Evolutionary conservation across 2,113 vertebrate genomes (phyloP).

Genomic region (Candoia aspera): DNA sequence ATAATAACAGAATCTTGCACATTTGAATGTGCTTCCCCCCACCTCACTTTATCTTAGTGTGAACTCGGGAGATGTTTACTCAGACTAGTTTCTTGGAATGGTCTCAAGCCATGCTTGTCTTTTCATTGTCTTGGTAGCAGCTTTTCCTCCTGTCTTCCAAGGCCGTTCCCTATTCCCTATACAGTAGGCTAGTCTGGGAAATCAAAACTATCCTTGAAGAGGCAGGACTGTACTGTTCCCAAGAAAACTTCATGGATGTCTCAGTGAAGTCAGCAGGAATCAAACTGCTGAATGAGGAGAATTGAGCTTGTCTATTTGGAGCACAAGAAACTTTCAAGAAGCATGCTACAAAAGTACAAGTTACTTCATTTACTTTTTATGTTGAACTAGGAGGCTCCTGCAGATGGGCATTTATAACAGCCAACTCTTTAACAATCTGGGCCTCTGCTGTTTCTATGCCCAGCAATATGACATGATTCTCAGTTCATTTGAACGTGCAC

Average conservation of each 20-base stretch:
- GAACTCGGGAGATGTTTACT: background rate
- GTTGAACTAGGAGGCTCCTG: constrained; percentile 84
- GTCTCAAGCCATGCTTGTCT: background rate
- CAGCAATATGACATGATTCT: constrained; percentile 98
- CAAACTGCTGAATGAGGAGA: background rate
- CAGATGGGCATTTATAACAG: constrained; percentile 98
- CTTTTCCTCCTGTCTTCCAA: background rate
- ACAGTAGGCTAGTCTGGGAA: background rate
- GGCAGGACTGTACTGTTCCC: background rate
- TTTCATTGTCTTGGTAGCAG: background rate
- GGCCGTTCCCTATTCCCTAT: background rate
- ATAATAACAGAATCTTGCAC: background rate
- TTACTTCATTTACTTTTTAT: constrained; percentile 28
- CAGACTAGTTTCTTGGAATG: background rate
- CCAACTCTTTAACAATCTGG: constrained; percentile 97
- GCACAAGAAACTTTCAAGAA: background rate
- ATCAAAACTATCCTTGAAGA: background rate
- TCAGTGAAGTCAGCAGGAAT: background rate
- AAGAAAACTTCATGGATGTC: background rate
- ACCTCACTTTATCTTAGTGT: background rate
- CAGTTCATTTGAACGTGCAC: constrained; percentile 91
- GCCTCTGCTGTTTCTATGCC: constrained; percentile 96
- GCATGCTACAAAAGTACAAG: background rate
- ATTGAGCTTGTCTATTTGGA: background rate
- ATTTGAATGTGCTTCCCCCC: background rate